phyloP scores from a whole-genome alignment of 2,113 vertebrate genomes.

The Oplegnathus fasciatus region DNA sequence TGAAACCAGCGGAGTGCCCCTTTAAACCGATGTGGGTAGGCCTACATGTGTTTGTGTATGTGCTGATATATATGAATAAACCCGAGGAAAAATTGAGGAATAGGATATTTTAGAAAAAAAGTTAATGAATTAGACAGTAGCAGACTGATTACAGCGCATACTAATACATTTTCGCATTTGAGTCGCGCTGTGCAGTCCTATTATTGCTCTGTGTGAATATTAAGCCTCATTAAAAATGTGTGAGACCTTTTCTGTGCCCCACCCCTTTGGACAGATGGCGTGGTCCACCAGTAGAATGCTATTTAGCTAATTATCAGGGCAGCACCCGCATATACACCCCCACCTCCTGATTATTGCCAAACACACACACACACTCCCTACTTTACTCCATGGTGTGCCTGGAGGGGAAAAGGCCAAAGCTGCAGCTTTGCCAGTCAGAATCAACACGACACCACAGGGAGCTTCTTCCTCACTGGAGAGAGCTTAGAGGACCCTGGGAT shows the following conservation, averaged over 20 bases:
- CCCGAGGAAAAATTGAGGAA: neutral
- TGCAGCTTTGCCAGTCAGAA: conserved; percentile 59
- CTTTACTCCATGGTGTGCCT: conserved; percentile 53
- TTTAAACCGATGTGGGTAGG: too few relatives aligned
- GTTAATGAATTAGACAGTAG: neutral
- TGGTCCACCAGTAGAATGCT: conserved; percentile 72
- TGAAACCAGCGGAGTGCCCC: conserved; percentile 1
- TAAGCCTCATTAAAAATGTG: conserved; percentile 83
- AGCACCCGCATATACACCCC: conserved; percentile 52
- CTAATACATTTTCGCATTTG: neutral
- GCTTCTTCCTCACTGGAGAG: conserved; percentile 47
- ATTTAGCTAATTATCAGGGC: conserved; percentile 82
- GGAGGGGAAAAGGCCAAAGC: conserved; percentile 76
- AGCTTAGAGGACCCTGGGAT: conserved; percentile 59
- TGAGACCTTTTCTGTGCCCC: conserved; percentile 69
- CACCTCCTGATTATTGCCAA: conserved; percentile 45
- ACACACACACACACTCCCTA: conserved; percentile 33
- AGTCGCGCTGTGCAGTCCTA: conserved; percentile 52
- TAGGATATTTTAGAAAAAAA: neutral
- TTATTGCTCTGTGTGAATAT: conserved; percentile 75
- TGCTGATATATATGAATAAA: neutral
- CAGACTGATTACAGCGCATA: neutral
- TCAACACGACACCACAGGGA: conserved; percentile 54
- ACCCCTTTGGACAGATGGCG: conserved; percentile 81
- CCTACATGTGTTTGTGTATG: neutral